Evolutionary conservation across 2,113 vertebrate species (phyloP).

Genomic region (Cyprinodon brontotheroides): DNA sequence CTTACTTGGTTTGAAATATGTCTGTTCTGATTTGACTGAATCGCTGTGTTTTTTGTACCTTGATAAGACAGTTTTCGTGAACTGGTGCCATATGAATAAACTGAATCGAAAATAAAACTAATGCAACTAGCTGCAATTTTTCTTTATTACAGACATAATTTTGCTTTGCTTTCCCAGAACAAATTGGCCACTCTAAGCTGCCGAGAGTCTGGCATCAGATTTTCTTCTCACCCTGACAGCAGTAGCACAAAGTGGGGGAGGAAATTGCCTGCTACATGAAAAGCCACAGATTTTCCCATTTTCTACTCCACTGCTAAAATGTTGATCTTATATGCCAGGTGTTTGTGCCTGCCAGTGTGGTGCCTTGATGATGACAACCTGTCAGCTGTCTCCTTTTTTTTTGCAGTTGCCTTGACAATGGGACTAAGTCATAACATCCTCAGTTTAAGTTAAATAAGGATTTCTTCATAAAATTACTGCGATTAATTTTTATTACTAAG

Average conservation of each 20-base stretch:
- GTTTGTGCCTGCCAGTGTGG: neutral
- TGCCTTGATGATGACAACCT: neutral
- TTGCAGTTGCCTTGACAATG: neutral
- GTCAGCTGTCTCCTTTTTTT: neutral
- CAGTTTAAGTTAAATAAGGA: neutral
- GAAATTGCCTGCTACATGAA: neutral
- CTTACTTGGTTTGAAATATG: no score
- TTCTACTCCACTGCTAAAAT: neutral
- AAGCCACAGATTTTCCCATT: constrained; percentile 2
- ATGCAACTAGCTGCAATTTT: neutral
- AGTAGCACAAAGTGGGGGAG: neutral
- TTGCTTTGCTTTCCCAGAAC: neutral
- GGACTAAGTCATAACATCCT: neutral
- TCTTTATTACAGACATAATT: neutral
- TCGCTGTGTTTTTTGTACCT: no score
- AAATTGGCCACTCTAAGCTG: neutral
- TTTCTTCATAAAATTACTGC: constrained; percentile 23
- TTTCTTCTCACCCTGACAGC: neutral
- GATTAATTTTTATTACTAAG: constrained; percentile 17
- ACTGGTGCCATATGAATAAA: no score
- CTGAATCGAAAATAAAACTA: neutral
- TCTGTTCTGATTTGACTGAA: no score
- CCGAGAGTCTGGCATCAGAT: neutral
- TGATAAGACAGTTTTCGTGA: no score
- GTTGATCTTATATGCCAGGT: neutral